phyloP scores from a whole-genome alignment of 2,113 vertebrate genomes.

The Coptodon bakossiorum region DNA sequence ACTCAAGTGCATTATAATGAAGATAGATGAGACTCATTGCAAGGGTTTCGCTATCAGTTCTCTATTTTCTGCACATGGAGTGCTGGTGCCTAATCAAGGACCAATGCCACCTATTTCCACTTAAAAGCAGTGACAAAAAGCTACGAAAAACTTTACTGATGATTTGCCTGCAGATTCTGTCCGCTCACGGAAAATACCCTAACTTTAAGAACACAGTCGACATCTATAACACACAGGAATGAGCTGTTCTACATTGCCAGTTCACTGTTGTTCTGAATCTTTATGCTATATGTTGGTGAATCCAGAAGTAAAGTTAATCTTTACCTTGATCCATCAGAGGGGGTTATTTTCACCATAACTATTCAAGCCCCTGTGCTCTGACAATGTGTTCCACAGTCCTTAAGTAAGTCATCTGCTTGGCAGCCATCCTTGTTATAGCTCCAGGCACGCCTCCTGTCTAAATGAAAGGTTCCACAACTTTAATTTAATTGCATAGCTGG shows the following conservation, averaged over 20 bases:
- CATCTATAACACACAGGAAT: not conserved
- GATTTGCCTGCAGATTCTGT: not conserved
- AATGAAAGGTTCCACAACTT: not conserved
- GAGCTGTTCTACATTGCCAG: not conserved
- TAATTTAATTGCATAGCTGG: not conserved
- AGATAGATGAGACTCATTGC: not conserved
- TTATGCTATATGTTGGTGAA: not conserved
- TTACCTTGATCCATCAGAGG: not conserved
- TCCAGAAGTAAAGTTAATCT: not conserved
- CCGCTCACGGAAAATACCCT: accelerated
- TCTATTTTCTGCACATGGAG: not conserved
- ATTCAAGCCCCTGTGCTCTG: not conserved
- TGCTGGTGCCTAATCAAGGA: not conserved
- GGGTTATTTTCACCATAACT: not conserved
- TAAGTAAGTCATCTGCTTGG: not conserved
- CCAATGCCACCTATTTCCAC: not conserved
- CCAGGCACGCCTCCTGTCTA: not conserved
- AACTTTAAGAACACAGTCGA: not conserved
- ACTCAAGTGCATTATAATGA: not conserved
- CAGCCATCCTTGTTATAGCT: not conserved
- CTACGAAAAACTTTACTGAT: not conserved
- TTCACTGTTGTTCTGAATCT: not conserved
- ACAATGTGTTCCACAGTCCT: not conserved
- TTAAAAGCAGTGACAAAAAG: not conserved
- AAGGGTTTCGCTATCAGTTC: not conserved